Evolutionary conservation across 2,888 invertebrate genomes (phyloP).

Genomic region (Hydriomena furcata): DNA sequence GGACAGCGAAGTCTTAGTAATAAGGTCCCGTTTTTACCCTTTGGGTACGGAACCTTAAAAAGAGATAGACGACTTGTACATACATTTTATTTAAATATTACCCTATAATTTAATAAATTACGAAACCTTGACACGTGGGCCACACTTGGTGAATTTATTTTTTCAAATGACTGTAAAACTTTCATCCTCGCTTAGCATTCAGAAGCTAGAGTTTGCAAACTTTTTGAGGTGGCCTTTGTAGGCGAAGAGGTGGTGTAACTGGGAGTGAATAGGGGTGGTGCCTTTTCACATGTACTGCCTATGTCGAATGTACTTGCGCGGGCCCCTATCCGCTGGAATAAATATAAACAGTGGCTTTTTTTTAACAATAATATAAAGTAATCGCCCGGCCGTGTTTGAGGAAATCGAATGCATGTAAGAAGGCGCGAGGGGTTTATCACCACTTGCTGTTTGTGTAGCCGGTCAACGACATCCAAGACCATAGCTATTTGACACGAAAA

Average conservation of each 20-base stretch:
- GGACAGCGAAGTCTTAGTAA: too few relatives aligned
- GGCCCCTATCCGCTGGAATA: too few relatives aligned
- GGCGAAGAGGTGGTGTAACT: slow-evolving; percentile 31
- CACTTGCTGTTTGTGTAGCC: slow-evolving; percentile 53
- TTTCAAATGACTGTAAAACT: slow-evolving; percentile 17
- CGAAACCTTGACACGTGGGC: too few relatives aligned
- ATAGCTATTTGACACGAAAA: slow-evolving; percentile 71
- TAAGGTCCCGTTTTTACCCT: too few relatives aligned
- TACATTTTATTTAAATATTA: too few relatives aligned
- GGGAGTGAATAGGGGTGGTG: slow-evolving; percentile 20
- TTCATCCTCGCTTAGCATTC: slow-evolving; percentile 55
- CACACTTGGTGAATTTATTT: slow-evolving; percentile 21
- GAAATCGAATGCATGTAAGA: background rate
- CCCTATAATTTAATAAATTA: too few relatives aligned
- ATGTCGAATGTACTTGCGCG: background rate
- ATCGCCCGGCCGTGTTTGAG: too few relatives aligned
- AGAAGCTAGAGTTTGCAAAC: slow-evolving; percentile 63
- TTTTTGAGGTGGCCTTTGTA: slow-evolving; percentile 46
- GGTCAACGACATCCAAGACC: slow-evolving; percentile 69
- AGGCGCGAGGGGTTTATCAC: slow-evolving; percentile 37
- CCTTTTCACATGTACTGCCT: slow-evolving; percentile 1
- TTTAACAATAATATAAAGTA: too few relatives aligned
- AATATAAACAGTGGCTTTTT: too few relatives aligned
- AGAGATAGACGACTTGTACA: too few relatives aligned
- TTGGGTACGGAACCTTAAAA: too few relatives aligned